These are phyloP conservation scores for Dolichoris vasculosae DNA, from an alignment of 1,140 invertebrate species.

Conservation along the genomic window DNA sequence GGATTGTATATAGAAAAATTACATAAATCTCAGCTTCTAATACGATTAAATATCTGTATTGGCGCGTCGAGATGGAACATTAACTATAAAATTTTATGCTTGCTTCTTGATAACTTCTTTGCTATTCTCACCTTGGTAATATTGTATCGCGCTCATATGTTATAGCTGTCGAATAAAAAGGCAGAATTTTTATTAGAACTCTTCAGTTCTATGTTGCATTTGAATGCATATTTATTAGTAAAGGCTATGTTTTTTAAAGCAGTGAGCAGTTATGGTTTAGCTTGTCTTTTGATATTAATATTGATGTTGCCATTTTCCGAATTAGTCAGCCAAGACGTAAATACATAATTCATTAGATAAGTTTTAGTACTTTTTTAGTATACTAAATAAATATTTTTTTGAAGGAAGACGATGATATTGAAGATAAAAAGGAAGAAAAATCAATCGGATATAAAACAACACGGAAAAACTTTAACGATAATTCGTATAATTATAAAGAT, in stretches of 20 bases:
- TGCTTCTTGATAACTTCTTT: conserved; percentile 13
- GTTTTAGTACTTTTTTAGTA: background rate
- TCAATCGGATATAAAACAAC: background rate
- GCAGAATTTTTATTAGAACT: conserved; percentile 4
- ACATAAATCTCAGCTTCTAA: conserved; percentile 8
- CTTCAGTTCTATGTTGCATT: conserved; percentile 17
- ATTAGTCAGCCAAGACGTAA: background rate
- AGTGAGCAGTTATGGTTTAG: background rate
- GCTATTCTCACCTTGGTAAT: background rate
- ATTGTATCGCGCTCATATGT: background rate
- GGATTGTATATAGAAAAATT: background rate
- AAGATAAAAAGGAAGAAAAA: background rate
- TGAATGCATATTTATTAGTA: background rate
- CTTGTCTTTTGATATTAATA: conserved; percentile 7
- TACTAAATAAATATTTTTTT: conserved; percentile 20
- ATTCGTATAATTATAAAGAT: too few relatives aligned
- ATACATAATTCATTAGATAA: conserved; percentile 13
- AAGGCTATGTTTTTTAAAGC: background rate
- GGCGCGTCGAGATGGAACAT: background rate
- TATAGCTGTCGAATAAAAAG: conserved; percentile 30
- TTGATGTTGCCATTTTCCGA: background rate
- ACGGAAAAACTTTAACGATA: background rate
- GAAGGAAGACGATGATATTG: background rate
- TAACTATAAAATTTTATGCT: conserved; percentile 35
- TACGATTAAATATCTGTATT: conserved; percentile 23